These are phyloP conservation scores for Drosophila kokeensis DNA, from an alignment of 2,888 invertebrate genomes.

Conservation along the genomic window DNA sequence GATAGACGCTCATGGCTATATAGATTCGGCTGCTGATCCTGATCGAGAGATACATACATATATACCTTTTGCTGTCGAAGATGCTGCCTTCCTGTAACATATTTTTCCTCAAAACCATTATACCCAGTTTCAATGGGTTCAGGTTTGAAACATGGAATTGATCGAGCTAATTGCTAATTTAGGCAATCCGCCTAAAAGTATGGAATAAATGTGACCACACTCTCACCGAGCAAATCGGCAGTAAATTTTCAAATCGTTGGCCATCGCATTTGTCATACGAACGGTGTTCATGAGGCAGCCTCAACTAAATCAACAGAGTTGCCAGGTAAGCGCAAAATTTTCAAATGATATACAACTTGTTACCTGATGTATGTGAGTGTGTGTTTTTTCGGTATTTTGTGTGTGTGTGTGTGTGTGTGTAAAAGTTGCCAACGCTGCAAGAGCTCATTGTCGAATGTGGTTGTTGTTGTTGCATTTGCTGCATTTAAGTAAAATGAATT, in stretches of 20 bases:
- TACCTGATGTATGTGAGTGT: slow-evolving; percentile 17
- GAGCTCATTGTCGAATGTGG: slow-evolving; percentile 44
- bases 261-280: slow-evolving; percentile 23
- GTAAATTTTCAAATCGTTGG: slow-evolving; percentile 26
- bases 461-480: slow-evolving; percentile 33
- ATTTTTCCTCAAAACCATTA: not conserved
- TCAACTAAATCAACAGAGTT: slow-evolving; percentile 54
- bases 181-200: slow-evolving; percentile 23
- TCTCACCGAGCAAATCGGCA: not conserved
- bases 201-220: slow-evolving; percentile 1
- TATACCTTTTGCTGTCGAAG: not conserved
- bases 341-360: slow-evolving; percentile 60
- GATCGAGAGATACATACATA: not conserved
- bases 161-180: not conserved
- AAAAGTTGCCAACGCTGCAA: slow-evolving; percentile 58
- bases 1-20: not conserved
- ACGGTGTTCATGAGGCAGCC: slow-evolving; percentile 57
- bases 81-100: not conserved
- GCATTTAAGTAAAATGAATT: slow-evolving; percentile 82
- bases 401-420: slow-evolving; percentile 24
- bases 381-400: not conserved
- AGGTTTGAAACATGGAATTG: not conserved
- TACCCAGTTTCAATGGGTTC: not conserved
- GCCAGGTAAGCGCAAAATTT: slow-evolving; percentile 54
- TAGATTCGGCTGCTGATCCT: not conserved